Evolutionary conservation across 2,888 invertebrate species (phyloP), one percentile per base, ranked within the genome.

Genomic region (Tinea trinotella): DNA sequence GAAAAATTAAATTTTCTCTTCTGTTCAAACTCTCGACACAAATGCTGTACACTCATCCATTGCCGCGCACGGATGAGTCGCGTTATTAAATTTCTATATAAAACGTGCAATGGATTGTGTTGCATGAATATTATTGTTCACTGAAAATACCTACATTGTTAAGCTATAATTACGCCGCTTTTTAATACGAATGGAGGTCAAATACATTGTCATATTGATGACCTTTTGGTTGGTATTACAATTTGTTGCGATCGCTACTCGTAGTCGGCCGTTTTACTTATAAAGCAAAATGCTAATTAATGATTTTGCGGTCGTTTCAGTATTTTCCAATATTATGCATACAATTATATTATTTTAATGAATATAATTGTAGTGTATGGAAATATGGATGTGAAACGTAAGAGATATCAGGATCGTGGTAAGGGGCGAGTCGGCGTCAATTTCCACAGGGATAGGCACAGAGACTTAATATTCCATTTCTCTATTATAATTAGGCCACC

Each of bases 151-250:
- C 10, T 15, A 40, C 15, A 40, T 40, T 40, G 40, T 40, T 40
- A 40, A 40, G 40, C 40, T 40, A 40, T 40, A 40, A 40, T 40
- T 40, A 40, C 40, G 40, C 13, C 15, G 7, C 40, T 40, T 40
- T 35, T 40, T 15, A 24, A 40, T 40, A 15, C 40, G 13, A 13
- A 40, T 40, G 15, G 15, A 40, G 13, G 40, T 12, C 13, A 13
- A 13, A 40, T 3, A 40, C 15, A 40, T 40, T 40, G 40, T 40
- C 40, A 15, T 12, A 15, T 7, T 35, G 10, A 35, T 35, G 35
- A 35, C 35, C 10, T 22, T 40, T 40, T n/a, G 40, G 40, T 40
- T 13, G 40, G 15, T 13, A 15, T 40, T 40, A 40, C 7, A 40
- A 40, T 40, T 7, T 7, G 40, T 15, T 15, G 40, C 40, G 10